Conservation (phyloP, 2,113 vertebrate species). For the Misgurnus anguillicaudatus region DNA sequence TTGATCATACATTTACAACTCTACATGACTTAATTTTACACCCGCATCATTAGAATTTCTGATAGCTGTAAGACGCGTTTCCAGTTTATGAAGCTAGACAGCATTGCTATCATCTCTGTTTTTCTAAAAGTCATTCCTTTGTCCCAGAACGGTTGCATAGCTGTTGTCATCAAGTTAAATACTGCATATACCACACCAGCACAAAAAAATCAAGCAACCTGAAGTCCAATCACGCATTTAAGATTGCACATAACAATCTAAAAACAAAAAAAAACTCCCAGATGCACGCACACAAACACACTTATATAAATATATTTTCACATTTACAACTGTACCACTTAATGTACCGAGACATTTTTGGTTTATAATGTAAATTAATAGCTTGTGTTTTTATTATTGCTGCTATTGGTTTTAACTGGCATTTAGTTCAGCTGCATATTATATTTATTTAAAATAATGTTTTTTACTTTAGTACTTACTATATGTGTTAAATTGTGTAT, state of each 20-base stretch:
- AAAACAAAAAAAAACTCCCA: not conserved
- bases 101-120: not conserved
- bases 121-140: not conserved
- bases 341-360: not conserved
- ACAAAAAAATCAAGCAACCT: not conserved
- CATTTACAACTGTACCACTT: slow-evolving; percentile 17
- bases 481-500: not conserved
- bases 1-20: not conserved
- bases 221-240: not conserved
- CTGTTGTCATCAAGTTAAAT: slow-evolving; percentile 20
- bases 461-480: too few species aligned
- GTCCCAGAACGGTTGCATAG: slow-evolving; percentile 9
- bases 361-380: not conserved
- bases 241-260: not conserved
- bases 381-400: not conserved
- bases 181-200: slow-evolving; percentile 30
- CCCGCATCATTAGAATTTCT: not conserved
- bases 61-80: not conserved
- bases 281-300: not conserved
- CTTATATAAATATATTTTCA: not conserved
- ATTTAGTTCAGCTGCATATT: not conserved
- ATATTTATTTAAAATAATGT: not conserved
- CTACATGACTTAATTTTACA: not conserved
- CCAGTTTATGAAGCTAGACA: not conserved
- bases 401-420: slow-evolving; percentile 4